Conservation (phyloP, 1,140 invertebrate species). For the Drosophila ananassae region DNA sequence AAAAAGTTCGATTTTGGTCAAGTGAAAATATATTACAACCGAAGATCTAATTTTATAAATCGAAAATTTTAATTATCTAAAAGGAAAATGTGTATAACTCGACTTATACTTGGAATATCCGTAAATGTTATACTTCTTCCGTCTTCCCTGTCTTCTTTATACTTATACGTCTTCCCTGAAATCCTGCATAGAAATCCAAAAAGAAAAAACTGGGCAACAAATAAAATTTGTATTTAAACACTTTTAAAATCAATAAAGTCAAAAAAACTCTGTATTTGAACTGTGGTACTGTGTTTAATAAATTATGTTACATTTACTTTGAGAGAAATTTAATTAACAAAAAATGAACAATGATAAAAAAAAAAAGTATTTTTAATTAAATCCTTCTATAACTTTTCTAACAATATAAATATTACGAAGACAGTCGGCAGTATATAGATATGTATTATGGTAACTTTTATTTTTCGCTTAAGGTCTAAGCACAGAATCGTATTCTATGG, state of each 20-base stretch:
- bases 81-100: too few relatives aligned
- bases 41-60: too few relatives aligned
- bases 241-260: too few relatives aligned
- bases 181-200: not conserved
- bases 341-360: not conserved
- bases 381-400: not conserved
- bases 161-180: too few relatives aligned
- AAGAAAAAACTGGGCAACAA: too few relatives aligned
- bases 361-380: not conserved
- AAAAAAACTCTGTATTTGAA: too few relatives aligned
- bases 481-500: conserved; percentile 51
- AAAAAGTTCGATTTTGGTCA: not conserved
- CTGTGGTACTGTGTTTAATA: not conserved
- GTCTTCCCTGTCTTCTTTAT: too few relatives aligned
- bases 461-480: conserved; percentile 26
- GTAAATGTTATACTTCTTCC: too few relatives aligned
- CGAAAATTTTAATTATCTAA: too few relatives aligned
- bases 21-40: too few relatives aligned
- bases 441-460: conserved; percentile 35
- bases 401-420: not conserved
- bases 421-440: conserved; percentile 19
- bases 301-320: not conserved
- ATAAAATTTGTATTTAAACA: too few relatives aligned
- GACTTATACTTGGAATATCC: too few relatives aligned
- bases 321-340: not conserved